Base-by-base conservation (phyloP, 2,113 vertebrate genomes). In the Notarius quadriscutis region DNA sequence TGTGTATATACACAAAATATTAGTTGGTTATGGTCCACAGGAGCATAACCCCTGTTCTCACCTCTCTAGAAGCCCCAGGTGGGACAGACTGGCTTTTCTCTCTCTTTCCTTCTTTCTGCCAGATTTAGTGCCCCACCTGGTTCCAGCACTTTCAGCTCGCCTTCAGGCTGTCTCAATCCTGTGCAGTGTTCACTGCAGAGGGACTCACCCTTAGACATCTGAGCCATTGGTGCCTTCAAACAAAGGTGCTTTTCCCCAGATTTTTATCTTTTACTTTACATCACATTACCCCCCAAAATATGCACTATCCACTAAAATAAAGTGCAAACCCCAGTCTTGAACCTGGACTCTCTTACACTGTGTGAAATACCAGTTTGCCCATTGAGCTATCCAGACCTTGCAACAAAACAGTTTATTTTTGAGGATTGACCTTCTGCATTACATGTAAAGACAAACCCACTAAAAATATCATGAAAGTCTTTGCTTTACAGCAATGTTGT, bases 361-460 rank as follows among this genome's bases (percentile, higher is more conserved):
- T 0, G 0, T 0, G 0, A 11, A 0, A 8, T 50, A 0, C 1
- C 0, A 5, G 0, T 1, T 20, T 34, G 2, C 67, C 12, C 14
- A 71, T 8, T 74, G 41, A 50, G 34, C 71, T 50, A 50, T 22
- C 17, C 8, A 5, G 1, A 1, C 30, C 2, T 10, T 7, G 2
- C 0, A 11, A 1, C 2, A 11, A 20, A 4, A 1, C 1, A 2
- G 4, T 11, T 2, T 27, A 10, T 67, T n/a, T 27, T 67, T 5
- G 3, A 4, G 1, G 4, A 4, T 14, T 11, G 27, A 71, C 34
- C 30, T 71, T 71, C 4, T 17, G 0, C 67, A 34, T 71, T 67
- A 27, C 30, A 34, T 17, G 0, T 7, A 2, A 71, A 18, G 67
- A 8, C 8, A 67, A 0, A 17, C 18, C 17, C 25, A 65, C n/a